phyloP scores from a whole-genome alignment of 37 sponge, comb jelly and placozoan genomes.

The Tethya wilhelma region DNA sequence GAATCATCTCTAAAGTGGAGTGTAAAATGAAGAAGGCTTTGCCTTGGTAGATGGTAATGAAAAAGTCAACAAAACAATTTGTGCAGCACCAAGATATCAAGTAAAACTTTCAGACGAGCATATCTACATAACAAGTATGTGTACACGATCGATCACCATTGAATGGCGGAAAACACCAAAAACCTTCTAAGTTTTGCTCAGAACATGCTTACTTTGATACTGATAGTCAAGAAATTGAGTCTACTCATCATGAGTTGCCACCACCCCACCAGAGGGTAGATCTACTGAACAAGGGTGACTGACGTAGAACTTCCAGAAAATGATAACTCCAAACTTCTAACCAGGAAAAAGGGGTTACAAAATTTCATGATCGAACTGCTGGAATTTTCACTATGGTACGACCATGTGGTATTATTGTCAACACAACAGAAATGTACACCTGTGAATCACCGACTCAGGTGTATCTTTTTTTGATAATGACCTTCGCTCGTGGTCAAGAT shows the following conservation, averaged over 20 bases:
- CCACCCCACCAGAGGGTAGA: too few species aligned
- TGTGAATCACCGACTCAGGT: conserved; percentile 22
- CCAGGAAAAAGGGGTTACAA: too few species aligned
- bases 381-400: conserved; percentile 13
- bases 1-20: background rate
- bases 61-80: background rate
- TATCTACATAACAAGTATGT: background rate
- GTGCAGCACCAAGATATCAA: background rate
- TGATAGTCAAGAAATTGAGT: too few species aligned
- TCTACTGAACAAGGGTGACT: too few species aligned
- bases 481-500: conserved; percentile 1
- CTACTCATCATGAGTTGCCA: too few species aligned
- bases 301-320: too few species aligned
- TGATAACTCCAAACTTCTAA: too few species aligned
- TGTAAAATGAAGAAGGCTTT: too few species aligned
- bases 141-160: background rate
- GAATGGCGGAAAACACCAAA: background rate
- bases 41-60: background rate
- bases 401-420: conserved; percentile 36
- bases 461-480: conserved; percentile 1
- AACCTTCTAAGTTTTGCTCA: background rate
- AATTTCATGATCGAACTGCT: conserved; percentile 17
- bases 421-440: conserved; percentile 24
- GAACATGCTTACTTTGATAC: background rate
- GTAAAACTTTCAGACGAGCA: background rate